phyloP scores from a whole-genome alignment of 2,113 vertebrate genomes.

The Carassius carassius region DNA sequence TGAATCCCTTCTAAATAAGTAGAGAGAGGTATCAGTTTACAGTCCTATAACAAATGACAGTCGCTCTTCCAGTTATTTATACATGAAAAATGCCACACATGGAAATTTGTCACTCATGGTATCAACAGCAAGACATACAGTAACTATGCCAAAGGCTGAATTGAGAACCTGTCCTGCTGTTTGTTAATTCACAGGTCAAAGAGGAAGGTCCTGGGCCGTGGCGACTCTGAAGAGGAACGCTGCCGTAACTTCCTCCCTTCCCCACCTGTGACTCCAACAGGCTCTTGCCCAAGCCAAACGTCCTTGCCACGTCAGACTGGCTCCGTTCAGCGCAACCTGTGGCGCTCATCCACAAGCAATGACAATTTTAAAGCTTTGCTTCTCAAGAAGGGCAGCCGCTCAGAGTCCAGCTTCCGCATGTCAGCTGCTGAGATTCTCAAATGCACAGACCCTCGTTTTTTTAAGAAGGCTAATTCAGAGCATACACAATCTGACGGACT shows the following conservation, averaged over 20 bases:
- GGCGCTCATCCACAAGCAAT: conserved; percentile 78
- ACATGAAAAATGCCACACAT: neutral
- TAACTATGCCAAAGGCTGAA: neutral
- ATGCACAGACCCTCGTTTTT: conserved; percentile 75
- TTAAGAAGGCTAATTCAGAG: conserved; percentile 69
- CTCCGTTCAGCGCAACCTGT: conserved; percentile 71
- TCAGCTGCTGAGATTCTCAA: conserved; percentile 88
- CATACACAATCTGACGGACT: conserved; percentile 40
- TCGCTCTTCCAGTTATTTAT: neutral
- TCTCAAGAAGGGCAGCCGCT: conserved; percentile 86
- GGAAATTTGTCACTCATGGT: neutral
- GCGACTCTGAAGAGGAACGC: conserved; percentile 81
- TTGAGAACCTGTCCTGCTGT: neutral
- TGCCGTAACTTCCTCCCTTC: conserved; percentile 72
- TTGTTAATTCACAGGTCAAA: conserved; percentile 83
- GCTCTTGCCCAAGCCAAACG: conserved; percentile 69
- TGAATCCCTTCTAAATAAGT: neutral
- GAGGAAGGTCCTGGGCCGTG: conserved; percentile 90
- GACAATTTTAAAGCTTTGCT: conserved; percentile 93
- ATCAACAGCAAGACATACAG: neutral
- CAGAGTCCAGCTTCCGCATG: conserved; percentile 80
- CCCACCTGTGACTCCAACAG: conserved; percentile 75
- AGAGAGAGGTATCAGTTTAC: neutral
- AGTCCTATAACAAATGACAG: neutral
- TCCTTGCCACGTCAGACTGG: conserved; percentile 74